These are phyloP conservation scores for Aphrocallistes beatrix DNA, from an alignment of 37 sponge, comb jelly and placozoan species.

Conservation along the genomic window DNA sequence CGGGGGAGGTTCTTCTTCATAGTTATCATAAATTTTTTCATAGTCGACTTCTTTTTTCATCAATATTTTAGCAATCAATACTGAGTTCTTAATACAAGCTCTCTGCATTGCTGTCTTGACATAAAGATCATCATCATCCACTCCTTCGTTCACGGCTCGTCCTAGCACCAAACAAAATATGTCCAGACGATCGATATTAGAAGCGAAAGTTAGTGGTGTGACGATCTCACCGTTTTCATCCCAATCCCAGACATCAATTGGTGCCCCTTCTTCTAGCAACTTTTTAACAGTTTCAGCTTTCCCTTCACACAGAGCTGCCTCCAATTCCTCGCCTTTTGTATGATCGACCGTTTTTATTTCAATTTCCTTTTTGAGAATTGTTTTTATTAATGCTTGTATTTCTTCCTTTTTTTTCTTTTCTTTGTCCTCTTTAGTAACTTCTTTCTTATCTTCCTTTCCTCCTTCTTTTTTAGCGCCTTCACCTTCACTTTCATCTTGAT, in stretches of 20 bases:
- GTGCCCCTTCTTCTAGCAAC: not conserved
- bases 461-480: too few species aligned
- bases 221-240: slow-evolving; percentile 4
- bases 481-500: not conserved
- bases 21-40: not conserved
- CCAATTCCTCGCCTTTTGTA: not conserved
- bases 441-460: not conserved
- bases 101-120: not conserved
- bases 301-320: not conserved
- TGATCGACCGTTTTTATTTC: not conserved
- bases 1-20: not conserved
- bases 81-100: not conserved
- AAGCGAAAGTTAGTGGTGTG: not conserved
- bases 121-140: not conserved
- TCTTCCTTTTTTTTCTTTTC: not conserved
- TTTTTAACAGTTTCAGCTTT: slow-evolving; percentile 3
- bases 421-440: not conserved
- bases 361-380: not conserved
- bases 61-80: not conserved
- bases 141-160: not conserved
- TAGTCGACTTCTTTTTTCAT: not conserved
- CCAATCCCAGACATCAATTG: not conserved
- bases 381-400: not conserved
- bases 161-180: not conserved
- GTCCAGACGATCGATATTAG: slow-evolving; percentile 8